These are phyloP conservation scores for Brachyhypopomus occidentalis DNA, from an alignment of 2,113 vertebrate species.

Conservation along the genomic window DNA sequence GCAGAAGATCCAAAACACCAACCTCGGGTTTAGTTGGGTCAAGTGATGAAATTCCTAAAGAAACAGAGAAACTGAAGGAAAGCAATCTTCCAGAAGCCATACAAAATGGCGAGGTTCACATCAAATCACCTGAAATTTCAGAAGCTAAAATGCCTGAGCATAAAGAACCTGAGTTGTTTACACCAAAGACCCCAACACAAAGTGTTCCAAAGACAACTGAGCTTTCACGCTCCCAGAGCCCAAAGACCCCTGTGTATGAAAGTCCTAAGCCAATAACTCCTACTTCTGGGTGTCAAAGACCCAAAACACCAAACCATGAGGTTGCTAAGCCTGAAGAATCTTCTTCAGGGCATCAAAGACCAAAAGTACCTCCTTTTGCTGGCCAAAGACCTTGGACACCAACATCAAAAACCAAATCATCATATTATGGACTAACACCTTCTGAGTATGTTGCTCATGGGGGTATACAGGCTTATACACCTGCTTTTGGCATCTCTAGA, in stretches of 20 bases:
- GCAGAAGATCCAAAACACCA: constrained; percentile 63
- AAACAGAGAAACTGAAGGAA: constrained; percentile 21
- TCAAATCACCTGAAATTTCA: constrained; percentile 37
- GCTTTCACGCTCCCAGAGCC: constrained; percentile 49
- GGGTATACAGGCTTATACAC: constrained; percentile 68
- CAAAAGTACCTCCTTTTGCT: constrained; percentile 59
- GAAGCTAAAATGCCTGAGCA: constrained; percentile 37
- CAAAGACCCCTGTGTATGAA: constrained; percentile 42
- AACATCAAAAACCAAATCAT: constrained; percentile 64
- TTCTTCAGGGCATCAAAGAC: constrained; percentile 63
- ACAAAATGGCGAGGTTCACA: constrained; percentile 61
- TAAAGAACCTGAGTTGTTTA: constrained; percentile 54
- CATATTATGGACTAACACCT: constrained; percentile 74
- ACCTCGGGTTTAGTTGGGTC: constrained; percentile 45
- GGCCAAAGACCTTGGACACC: constrained; percentile 71
- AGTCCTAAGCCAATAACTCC: constrained; percentile 23
- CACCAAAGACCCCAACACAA: constrained; percentile 37
- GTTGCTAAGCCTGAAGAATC: constrained; percentile 55
- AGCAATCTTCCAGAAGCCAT: constrained; percentile 25
- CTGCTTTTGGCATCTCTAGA: constrained; percentile 65
- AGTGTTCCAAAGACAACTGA: constrained; percentile 40
- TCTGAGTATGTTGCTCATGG: constrained; percentile 74
- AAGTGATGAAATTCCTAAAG: constrained; percentile 42
- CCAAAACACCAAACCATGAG: constrained; percentile 62
- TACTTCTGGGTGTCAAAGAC: neutral